A percentile compares a stretch with the other conserved stretches of the same genome.
phyloP scores from a whole-genome alignment of 37 sponge, comb jelly and placozoan genomes.

The Sycon ciliatum region DNA sequence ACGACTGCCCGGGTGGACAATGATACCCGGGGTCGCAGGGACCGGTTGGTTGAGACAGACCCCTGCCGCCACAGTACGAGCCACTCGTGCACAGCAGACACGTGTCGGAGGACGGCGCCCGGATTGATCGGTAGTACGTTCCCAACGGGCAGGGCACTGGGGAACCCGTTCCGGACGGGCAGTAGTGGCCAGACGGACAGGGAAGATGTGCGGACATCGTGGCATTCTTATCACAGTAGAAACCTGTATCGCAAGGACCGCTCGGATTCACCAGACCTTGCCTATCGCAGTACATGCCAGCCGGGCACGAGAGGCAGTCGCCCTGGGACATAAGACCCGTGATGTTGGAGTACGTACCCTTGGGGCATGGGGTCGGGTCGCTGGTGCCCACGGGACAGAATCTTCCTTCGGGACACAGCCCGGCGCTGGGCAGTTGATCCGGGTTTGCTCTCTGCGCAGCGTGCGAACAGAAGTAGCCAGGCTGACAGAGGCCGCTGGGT shows the following conservation, averaged over 20 bases:
- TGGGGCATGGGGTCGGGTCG: constrained; percentile 20
- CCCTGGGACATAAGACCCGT: constrained; percentile 1
- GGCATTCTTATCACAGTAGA: constrained; percentile 1
- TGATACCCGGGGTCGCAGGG: constrained; percentile 25
- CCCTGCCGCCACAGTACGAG: constrained; percentile 27
- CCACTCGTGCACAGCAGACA: constrained; percentile 26
- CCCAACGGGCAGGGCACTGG: background rate
- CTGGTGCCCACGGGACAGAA: constrained; percentile 19
- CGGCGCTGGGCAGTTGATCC: constrained; percentile 18
- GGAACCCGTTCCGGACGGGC: background rate
- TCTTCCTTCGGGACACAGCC: constrained; percentile 31
- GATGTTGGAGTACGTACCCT: constrained; percentile 18
- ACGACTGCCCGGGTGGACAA: constrained; percentile 21
- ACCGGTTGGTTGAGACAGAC: constrained; percentile 18
- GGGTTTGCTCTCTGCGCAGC: constrained; percentile 32
- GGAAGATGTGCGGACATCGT: background rate
- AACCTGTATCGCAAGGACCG: constrained; percentile 23
- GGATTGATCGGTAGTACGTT: background rate
- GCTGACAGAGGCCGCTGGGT: constrained; percentile 9
- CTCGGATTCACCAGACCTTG: constrained; percentile 17
- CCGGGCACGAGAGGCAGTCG: constrained; percentile 23
- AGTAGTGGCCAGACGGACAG: background rate
- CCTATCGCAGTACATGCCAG: constrained; percentile 26
- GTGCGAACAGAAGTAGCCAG: constrained; percentile 30
- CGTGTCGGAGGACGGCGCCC: background rate